Evolutionary conservation across 2,888 invertebrate species (phyloP), one percentile per base, ranked within the genome.

Genomic region (Drosophila kambysellisi): DNA sequence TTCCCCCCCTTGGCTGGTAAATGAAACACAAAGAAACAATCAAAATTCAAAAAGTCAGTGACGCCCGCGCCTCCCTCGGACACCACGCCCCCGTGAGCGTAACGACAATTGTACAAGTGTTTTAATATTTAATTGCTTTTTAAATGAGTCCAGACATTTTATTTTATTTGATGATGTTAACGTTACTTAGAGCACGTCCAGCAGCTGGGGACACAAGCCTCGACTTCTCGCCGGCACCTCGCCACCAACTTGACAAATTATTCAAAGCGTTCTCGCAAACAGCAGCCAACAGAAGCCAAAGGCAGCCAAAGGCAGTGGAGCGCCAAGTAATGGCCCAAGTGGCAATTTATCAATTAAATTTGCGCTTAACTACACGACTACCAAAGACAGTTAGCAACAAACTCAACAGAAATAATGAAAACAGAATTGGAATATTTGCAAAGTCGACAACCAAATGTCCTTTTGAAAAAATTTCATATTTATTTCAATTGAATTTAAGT

Each of bases 301-400:
- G 2, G 25, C 64, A 43, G 48, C 66, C 41, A 41, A 46, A 46
- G 29, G 46, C 46, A 67, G 30, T 70, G 68, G 48, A 75, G 74
- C 79, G 89, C 62, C 84, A 80, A 86, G 82, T 78, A 89, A 90
- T 89, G 81, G 88, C 81, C 79, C 88, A 89, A 88, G 91, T 84
- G 83, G 91, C 88, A 89, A 91, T 89, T 89, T 89, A 91, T 89
- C 88, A 89, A 91, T 91, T 91, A 89, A 91, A 89, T 88, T 82
- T 83, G 76, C 71, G 80, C 84, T 86, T 86, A 88, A 89, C 89
- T 82, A 70, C 86, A 76, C 70, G 83, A 78, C 73, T 67, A 74
- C 76, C 79, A 82, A 74, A 76, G 70, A 79, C 70, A 71, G 65
- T 61, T 70, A 71, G 64, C 74, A 59, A 48, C 41, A 52, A 78